Evolutionary conservation across 2,113 vertebrate species (phyloP).

Genomic region (Colistium nudipinnis): DNA sequence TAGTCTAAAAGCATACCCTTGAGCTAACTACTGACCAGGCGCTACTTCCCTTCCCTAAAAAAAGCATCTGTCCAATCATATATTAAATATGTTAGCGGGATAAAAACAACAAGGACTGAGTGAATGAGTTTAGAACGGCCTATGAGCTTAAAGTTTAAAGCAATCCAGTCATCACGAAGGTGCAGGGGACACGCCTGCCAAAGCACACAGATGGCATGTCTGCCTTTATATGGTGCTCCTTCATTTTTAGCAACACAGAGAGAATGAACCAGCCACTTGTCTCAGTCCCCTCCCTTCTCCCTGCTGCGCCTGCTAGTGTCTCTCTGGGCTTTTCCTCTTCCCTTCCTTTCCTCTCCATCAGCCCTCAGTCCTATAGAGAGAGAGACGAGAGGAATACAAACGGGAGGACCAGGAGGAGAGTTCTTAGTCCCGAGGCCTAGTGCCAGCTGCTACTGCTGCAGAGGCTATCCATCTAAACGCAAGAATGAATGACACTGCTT

Average conservation of each 20-base stretch:
- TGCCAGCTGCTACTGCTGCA: constrained; percentile 70
- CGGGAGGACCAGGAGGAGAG: constrained; percentile 45
- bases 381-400: constrained; percentile 68
- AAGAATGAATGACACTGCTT: constrained; percentile 41
- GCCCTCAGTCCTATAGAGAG: constrained; percentile 42
- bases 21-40: background rate
- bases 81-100: too few relatives aligned
- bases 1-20: too few relatives aligned
- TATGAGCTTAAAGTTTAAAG: background rate
- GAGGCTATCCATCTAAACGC: constrained; percentile 59
- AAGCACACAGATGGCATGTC: constrained; percentile 7
- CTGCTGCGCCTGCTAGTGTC: constrained; percentile 33
- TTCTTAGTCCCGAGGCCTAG: constrained; percentile 54
- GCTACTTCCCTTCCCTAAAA: background rate
- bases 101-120: background rate
- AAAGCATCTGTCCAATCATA: background rate
- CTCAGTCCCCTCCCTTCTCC: constrained; percentile 15
- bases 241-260: constrained; percentile 19
- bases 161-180: background rate
- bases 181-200: background rate
- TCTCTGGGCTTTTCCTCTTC: constrained; percentile 43
- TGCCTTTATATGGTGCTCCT: background rate
- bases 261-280: constrained; percentile 38
- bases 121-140: background rate
- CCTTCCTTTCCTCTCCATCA: constrained; percentile 37